phyloP scores from a whole-genome alignment of 1,140 invertebrate species.

The Teleopsis dalmanni region DNA sequence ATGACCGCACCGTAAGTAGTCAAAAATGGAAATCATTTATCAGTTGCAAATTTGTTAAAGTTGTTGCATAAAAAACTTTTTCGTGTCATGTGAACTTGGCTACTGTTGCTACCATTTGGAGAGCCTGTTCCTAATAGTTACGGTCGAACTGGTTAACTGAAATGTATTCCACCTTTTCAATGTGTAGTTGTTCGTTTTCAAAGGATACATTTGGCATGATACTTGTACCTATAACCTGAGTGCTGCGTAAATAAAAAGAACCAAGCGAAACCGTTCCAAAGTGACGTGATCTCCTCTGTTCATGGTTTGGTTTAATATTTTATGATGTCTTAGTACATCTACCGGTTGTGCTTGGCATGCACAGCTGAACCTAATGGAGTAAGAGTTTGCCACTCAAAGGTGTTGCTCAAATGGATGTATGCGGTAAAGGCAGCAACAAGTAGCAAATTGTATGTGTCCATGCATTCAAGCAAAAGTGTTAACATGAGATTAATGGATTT shows the following conservation, averaged over 20 bases:
- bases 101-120: slow-evolving; percentile 8
- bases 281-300: no score
- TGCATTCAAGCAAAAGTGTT: neutral
- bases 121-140: neutral
- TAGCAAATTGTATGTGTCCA: neutral
- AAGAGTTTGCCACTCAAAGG: no score
- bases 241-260: no score
- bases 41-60: slow-evolving; percentile 33
- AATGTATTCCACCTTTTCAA: neutral
- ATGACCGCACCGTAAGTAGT: neutral
- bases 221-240: no score
- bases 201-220: no score
- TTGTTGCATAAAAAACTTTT: slow-evolving; percentile 44
- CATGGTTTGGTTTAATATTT: no score
- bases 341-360: no score
- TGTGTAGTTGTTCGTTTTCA: no score
- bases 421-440: neutral
- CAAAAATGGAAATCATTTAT: slow-evolving; percentile 34
- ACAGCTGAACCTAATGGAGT: no score
- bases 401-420: neutral
- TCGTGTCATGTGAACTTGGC: slow-evolving; percentile 32
- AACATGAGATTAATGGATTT: slow-evolving; percentile 15
- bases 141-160: neutral
- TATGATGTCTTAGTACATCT: no score
- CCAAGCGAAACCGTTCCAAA: no score